Base-by-base conservation (phyloP, 2,113 vertebrate genomes). In the Equus quagga region DNA sequence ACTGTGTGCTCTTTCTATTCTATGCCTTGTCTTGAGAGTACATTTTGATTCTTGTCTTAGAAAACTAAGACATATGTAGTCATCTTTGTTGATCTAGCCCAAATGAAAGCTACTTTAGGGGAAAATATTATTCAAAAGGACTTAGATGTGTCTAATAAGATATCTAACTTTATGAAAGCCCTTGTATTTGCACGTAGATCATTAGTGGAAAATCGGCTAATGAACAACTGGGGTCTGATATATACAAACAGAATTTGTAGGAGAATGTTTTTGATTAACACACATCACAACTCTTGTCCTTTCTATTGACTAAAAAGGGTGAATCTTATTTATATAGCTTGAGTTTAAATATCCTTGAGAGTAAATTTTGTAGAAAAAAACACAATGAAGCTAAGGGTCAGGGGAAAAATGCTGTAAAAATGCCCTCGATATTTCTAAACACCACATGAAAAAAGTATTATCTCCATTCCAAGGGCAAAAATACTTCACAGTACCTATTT, bases 1-100 rank as follows among this genome's bases (percentile, higher is more conserved):
- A 94, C 97, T 97, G 94, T 70, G 9, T 87, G 49, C 17, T 76
- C 82, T 98, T 97, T 96, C 75, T 92, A 1, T 89, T 78, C 72
- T 54, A 0, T 6, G 1, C 19, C 21, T 21, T 2, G 49, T 69
- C 44, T 54, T 64, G 82, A 65, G 10, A 62, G 60, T 36, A 60
- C 8, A 62, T 67, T 95, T 91, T 82, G 75, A 94, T 97, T 95
- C 54, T 76, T 96, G 58, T 79, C 73, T 96, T 84, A 76, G 86
- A 73, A 76, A 96, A 96, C 56, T 49, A 89, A 62, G 65, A 92
- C 33, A 21, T 23, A 3, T 19, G 54, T 60, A 97, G 23, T 56
- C 69, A 79, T 81, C 87, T 70, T 36, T 93, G 60, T 72, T 54
- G 33, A 58, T 51, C 11, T 70, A 36, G 81, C 19, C 2, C 33